These are phyloP conservation scores for Archilochus colubris DNA, from an alignment of 2,113 vertebrate species.

Conservation along the genomic window DNA sequence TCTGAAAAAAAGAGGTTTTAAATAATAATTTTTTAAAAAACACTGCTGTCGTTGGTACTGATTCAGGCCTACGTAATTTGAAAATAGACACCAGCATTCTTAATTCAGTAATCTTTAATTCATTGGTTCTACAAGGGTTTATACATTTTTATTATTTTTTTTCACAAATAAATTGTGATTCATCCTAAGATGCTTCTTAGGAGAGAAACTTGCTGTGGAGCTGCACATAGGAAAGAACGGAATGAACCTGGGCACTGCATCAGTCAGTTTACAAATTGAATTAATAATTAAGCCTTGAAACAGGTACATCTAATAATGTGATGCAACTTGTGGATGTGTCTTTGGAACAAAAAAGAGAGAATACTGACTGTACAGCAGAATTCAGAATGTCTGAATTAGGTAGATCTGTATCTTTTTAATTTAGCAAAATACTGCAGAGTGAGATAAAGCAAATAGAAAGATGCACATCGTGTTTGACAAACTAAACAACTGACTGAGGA, in stretches of 20 bases:
- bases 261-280: slow-evolving; percentile 13
- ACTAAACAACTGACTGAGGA: neutral
- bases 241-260: neutral
- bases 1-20: neutral
- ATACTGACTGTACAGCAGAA: slow-evolving; percentile 49
- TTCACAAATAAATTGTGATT: neutral
- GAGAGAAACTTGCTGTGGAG: neutral
- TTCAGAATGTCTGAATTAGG: slow-evolving; percentile 44
- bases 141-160: neutral
- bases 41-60: neutral
- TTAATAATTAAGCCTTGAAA: slow-evolving; percentile 36
- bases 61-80: neutral
- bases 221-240: neutral
- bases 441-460: slow-evolving; percentile 54
- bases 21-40: neutral
- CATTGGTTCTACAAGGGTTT: neutral
- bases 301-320: slow-evolving; percentile 20
- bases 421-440: slow-evolving; percentile 3
- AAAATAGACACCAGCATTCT: neutral
- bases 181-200: neutral
- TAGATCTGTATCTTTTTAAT: slow-evolving; percentile 60
- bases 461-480: neutral
- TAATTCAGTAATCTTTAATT: neutral
- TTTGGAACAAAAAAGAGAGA: slow-evolving; percentile 17
- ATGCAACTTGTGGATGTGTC: slow-evolving; percentile 15